Conservation (phyloP, 1,140 invertebrate genomes). For the Drosophila virilis region DNA sequence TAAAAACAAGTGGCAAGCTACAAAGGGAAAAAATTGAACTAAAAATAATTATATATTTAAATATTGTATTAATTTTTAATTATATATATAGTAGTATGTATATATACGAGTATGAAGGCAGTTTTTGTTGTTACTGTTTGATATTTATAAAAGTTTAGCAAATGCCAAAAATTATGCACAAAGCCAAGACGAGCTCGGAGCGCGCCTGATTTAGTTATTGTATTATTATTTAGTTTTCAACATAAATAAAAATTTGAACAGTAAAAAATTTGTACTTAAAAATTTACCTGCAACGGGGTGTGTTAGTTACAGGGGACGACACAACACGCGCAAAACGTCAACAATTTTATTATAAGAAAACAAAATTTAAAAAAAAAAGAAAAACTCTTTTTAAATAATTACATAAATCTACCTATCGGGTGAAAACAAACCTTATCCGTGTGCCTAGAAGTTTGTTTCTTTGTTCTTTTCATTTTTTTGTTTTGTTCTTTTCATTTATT, state of each 20-base stretch:
- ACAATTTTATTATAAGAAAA: conserved; percentile 21
- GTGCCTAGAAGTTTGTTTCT: conserved; percentile 17
- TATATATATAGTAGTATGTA: conserved; percentile 52
- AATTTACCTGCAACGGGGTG: conserved; percentile 62
- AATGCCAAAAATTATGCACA: conserved; percentile 78
- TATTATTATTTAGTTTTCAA: conserved; percentile 37
- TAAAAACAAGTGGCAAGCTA: conserved; percentile 71
- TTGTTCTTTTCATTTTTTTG: conserved; percentile 5
- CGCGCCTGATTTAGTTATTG: conserved; percentile 26
- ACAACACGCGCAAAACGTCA: conserved; percentile 66
- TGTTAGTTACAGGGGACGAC: conserved; percentile 71
- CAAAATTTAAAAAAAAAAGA: conserved; percentile 51
- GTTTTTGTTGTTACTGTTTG: conserved; percentile 56
- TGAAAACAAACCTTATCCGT: conserved; percentile 15
- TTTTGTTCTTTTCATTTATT: conserved; percentile 36
- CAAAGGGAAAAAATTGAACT: conserved; percentile 56
- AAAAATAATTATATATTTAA: conserved; percentile 50
- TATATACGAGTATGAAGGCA: conserved; percentile 57
- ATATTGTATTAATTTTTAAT: conserved; percentile 39
- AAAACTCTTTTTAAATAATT: conserved; percentile 54
- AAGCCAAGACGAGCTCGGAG: conserved; percentile 53
- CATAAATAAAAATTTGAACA: conserved; percentile 56
- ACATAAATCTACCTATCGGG: conserved; percentile 31
- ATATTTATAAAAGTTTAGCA: conserved; percentile 61
- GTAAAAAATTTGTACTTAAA: conserved; percentile 36